Conservation (phyloP, 2,113 vertebrate genomes). For the Rhea pennata region DNA sequence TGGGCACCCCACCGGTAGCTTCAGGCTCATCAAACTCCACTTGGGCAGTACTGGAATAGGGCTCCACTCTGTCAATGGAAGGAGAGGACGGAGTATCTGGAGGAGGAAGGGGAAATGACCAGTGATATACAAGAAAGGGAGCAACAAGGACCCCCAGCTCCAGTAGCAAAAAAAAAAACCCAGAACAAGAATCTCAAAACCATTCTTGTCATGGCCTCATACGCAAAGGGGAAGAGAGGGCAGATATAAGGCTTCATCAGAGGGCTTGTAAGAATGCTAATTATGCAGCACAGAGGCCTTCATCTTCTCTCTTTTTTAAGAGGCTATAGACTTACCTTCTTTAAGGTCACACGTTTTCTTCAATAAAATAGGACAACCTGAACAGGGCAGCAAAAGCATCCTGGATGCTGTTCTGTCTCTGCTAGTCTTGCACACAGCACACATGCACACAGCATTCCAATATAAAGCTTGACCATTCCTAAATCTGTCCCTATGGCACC, state of each 20-base stretch:
- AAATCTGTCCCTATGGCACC: neutral
- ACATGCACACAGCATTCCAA: neutral
- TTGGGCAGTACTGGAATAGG: conserved; percentile 93
- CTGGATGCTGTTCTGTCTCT: neutral
- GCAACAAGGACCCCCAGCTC: neutral
- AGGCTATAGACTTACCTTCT: neutral
- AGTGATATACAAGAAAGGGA: neutral
- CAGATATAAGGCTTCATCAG: neutral
- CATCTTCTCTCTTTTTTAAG: neutral
- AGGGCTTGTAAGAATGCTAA: neutral
- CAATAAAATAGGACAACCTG: no score
- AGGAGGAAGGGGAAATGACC: neutral
- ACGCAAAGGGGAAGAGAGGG: neutral
- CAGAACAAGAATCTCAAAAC: neutral
- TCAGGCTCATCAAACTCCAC: conserved; percentile 92
- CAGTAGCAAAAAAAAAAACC: neutral
- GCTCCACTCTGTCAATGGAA: conserved; percentile 85
- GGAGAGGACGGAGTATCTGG: conserved; percentile 94
- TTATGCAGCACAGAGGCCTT: neutral
- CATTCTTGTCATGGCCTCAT: no score
- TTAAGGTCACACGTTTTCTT: neutral
- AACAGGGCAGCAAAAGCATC: neutral
- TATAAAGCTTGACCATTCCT: neutral
- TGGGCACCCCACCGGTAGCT: conserved; percentile 90
- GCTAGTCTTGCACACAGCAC: neutral